Evolutionary conservation across 2,113 vertebrate genomes (phyloP).

Genomic region (Solenodon paradoxus): DNA sequence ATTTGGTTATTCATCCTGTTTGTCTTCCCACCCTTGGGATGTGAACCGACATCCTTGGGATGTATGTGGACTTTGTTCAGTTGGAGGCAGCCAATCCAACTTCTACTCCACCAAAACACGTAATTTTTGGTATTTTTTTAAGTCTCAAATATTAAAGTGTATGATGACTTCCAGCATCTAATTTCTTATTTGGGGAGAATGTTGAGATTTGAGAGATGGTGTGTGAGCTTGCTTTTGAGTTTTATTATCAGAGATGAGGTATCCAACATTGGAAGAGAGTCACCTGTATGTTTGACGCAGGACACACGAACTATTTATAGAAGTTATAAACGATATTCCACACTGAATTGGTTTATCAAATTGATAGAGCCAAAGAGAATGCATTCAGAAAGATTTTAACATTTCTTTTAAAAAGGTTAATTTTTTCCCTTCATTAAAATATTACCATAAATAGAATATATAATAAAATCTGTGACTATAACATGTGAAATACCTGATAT

Average conservation of each 20-base stretch:
- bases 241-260: background rate
- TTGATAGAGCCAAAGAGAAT: background rate
- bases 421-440: conserved; percentile 21
- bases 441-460: background rate
- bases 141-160: background rate
- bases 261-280: background rate
- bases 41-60: too few relatives aligned
- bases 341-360: background rate
- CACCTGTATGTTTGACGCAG: background rate
- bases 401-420: background rate
- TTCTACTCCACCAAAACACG: too few relatives aligned
- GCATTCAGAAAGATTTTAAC: background rate
- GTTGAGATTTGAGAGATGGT: background rate
- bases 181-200: background rate
- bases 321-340: background rate
- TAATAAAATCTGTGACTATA: background rate
- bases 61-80: too few relatives aligned
- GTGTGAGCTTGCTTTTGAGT: background rate
- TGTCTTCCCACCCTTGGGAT: too few relatives aligned
- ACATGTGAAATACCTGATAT: background rate
- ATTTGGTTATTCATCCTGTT: too few relatives aligned
- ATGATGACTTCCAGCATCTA: background rate
- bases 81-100: too few relatives aligned
- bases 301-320: background rate
- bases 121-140: background rate